A percentile compares a stretch with the other conserved stretches of the same genome.
phyloP scores from a whole-genome alignment of 2,797 vertebrate genomes.

The Acanthurus leucopareius region DNA sequence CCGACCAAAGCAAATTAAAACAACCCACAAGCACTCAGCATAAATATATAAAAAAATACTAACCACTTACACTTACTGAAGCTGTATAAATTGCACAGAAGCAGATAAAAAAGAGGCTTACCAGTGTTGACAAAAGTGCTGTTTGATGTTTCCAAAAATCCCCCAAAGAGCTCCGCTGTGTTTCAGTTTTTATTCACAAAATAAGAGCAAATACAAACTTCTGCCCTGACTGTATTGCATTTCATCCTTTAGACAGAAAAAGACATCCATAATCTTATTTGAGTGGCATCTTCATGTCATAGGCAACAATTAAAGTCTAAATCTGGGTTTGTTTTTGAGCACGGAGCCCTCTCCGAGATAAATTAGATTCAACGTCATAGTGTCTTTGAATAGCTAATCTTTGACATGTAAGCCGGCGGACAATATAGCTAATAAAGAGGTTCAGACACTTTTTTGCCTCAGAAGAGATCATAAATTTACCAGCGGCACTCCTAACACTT shows the following conservation, averaged over 20 bases:
- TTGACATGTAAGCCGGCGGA: background rate
- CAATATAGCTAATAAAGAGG: constrained; percentile 25
- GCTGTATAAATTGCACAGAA: constrained; percentile 7
- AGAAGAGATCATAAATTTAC: constrained; percentile 9
- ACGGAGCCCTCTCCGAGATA: constrained; percentile 16
- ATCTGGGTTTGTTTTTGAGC: constrained; percentile 14
- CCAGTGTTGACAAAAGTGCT: constrained; percentile 10
- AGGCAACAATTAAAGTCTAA: background rate
- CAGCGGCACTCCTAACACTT: background rate
- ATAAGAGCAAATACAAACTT: constrained; percentile 19
- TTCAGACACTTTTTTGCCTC: constrained; percentile 17
- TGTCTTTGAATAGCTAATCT: constrained; percentile 33
- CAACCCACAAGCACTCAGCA: background rate
- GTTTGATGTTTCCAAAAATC: constrained; percentile 21
- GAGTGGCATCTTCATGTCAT: constrained; percentile 17
- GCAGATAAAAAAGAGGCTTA: constrained; percentile 8
- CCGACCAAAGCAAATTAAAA: background rate
- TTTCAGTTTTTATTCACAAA: constrained; percentile 10
- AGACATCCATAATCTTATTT: constrained; percentile 3
- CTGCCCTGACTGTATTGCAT: background rate
- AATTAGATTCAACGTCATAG: constrained; percentile 12
- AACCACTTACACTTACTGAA: background rate
- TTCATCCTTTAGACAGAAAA: constrained; percentile 11
- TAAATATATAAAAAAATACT: background rate
- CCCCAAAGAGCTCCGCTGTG: background rate